These are phyloP conservation scores for Serripes groenlandicus DNA, from an alignment of 2,888 invertebrate genomes.

Conservation along the genomic window DNA sequence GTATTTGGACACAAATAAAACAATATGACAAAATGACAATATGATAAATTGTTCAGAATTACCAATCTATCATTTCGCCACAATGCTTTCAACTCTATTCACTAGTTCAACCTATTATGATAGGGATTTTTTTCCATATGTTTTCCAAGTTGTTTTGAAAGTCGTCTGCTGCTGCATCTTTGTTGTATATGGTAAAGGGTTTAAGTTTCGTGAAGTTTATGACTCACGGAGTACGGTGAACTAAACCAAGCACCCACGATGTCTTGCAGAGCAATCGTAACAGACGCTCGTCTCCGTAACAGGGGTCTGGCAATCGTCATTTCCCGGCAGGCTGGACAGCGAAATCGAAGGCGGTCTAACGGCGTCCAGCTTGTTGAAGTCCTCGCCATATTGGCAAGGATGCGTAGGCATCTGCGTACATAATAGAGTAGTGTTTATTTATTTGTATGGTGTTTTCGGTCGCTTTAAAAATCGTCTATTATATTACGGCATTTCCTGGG, in stretches of 20 bases:
- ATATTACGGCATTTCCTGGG: no score
- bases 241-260: slow-evolving; percentile 55
- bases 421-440: no score
- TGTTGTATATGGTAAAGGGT: no score
- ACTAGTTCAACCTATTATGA: not conserved
- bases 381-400: slow-evolving; percentile 50
- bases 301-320: slow-evolving; percentile 48
- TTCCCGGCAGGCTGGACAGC: slow-evolving; percentile 60
- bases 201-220: no score
- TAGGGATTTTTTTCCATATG: not conserved
- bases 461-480: no score
- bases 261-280: slow-evolving; percentile 56
- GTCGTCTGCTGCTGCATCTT: no score
- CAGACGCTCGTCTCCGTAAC: slow-evolving; percentile 48
- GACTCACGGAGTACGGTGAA: slow-evolving; percentile 59
- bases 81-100: not conserved
- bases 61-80: not conserved
- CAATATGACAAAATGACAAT: not conserved
- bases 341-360: slow-evolving; percentile 57
- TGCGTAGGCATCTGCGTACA: slow-evolving; percentile 58
- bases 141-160: no score
- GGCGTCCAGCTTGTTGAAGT: slow-evolving; percentile 37
- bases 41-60: not conserved
- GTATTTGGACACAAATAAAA: no score
- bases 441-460: no score